These are phyloP conservation scores for Seriola quinqueradiata DNA, from an alignment of 2,113 vertebrate species.

Conservation along the genomic window DNA sequence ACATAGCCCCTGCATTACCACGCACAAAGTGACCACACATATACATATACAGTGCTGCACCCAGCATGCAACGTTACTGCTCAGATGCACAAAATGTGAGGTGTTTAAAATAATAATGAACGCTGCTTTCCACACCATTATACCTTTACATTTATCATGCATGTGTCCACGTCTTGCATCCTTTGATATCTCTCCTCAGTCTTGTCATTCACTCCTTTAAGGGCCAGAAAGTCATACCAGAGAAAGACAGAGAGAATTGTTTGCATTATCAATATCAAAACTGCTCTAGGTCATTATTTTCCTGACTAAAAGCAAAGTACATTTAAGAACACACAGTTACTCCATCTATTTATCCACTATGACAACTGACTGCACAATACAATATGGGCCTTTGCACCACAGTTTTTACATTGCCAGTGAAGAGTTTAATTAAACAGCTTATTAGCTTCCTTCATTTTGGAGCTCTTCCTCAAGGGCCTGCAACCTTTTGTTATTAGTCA, in stretches of 20 bases:
- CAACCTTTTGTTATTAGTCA: not conserved
- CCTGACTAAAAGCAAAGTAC: not conserved
- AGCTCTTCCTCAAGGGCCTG: not conserved
- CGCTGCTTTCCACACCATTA: not conserved
- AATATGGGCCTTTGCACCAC: not conserved
- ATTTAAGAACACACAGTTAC: no score
- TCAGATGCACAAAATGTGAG: not conserved
- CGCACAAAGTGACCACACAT: constrained; percentile 34
- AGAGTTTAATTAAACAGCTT: not conserved
- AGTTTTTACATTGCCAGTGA: not conserved
- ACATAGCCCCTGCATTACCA: constrained; percentile 17
- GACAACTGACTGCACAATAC: not conserved
- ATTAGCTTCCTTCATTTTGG: not conserved
- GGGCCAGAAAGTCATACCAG: not conserved
- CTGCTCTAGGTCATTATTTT: not conserved
- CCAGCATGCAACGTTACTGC: constrained; percentile 22
- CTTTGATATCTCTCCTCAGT: not conserved
- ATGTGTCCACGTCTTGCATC: no score
- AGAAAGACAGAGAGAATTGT: not conserved
- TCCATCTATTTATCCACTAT: no score
- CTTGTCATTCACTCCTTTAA: not conserved
- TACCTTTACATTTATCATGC: not conserved
- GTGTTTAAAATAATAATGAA: not conserved
- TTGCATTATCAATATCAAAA: not conserved
- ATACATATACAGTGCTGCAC: not conserved